Percentiles rank a stretch among this genome's conserved stretches.
Conservation (phyloP, 2,888 invertebrate species). For the Harpalus rubripes region DNA sequence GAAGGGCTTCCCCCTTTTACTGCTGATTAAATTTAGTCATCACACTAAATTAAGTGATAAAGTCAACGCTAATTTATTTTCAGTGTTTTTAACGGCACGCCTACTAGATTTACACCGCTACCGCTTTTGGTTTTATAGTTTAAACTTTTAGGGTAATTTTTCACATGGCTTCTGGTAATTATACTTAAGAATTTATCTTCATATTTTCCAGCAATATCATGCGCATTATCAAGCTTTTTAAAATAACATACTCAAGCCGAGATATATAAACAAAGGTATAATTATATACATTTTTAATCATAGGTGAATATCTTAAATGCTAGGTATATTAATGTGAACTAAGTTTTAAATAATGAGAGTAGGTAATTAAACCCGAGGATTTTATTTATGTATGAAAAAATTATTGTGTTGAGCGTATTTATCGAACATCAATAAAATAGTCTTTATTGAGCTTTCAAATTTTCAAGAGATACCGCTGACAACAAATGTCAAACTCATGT, state of each 20-base stretch:
- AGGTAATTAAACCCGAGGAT: not conserved
- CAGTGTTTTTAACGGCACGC: constrained; percentile 42
- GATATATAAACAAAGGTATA: not conserved
- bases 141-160: constrained; percentile 28
- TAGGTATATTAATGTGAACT: not conserved
- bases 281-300: constrained; percentile 4
- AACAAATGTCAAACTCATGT: too few relatives aligned
- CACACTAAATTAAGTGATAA: constrained; percentile 55
- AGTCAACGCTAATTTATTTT: constrained; percentile 39
- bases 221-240: not conserved
- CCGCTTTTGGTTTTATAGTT: constrained; percentile 19
- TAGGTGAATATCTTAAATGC: not conserved
- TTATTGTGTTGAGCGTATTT: too few relatives aligned
- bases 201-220: not conserved
- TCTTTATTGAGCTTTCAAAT: too few relatives aligned
- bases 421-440: too few relatives aligned
- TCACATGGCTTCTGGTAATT: constrained; percentile 1
- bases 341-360: not conserved
- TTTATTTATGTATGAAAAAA: too few relatives aligned
- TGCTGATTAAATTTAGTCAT: constrained; percentile 59
- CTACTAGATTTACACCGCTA: constrained; percentile 16
- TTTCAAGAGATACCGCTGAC: too few relatives aligned
- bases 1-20: constrained; percentile 36
- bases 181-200: not conserved
- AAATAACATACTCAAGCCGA: not conserved